Base-by-base conservation (phyloP, 2,113 vertebrate genomes). In the Gallinago media region DNA sequence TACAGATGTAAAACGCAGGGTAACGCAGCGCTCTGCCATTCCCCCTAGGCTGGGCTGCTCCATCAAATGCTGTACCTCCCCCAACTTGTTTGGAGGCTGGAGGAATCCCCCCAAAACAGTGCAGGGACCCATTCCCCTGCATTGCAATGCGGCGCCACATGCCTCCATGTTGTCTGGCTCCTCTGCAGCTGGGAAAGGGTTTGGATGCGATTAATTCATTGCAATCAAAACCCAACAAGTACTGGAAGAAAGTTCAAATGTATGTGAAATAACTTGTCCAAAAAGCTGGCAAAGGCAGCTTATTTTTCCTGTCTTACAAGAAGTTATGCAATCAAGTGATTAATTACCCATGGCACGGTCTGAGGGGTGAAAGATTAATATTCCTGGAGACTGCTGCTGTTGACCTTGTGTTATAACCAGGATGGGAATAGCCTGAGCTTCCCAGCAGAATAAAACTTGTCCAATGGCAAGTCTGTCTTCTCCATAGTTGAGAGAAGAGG, bases 261-360 rank as follows among this genome's bases (percentile, higher is more conserved):
- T 94, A 97, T 95, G 96, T 70, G 95, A 96, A 97, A 96, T 94
- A 96, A 89, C 74, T 97, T 96, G 95, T 95, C 77, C 76, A 58
- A 94, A 96, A 95, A 95, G 66, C 94, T 97, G 96, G 96, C 96
- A 96, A 89, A 95, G 70, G 86, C 92, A 94, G 94, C 94, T 96
- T 96, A 96, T 97, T 97, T 97, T 97, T 97, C 96, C 96, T 97
- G 96, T 89, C 92, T 97, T 96, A 97, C 96, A 96, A 97, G 96
- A 97, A 97, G 96, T 97, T 96, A 96, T 96, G 96, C 96, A 97
- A 97, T 95, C 94, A 94, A 94, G 95, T 96, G 95, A 97, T 97
- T 97, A 96, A 97, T 97, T 96, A 97, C 95, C 96, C 94, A 0
- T 96, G 96, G 96, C 96, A 97, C 46, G 31, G 95, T 82, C 95